phyloP scores from a whole-genome alignment of 1,140 invertebrate species.

The Anagrus nilaparvatae region DNA sequence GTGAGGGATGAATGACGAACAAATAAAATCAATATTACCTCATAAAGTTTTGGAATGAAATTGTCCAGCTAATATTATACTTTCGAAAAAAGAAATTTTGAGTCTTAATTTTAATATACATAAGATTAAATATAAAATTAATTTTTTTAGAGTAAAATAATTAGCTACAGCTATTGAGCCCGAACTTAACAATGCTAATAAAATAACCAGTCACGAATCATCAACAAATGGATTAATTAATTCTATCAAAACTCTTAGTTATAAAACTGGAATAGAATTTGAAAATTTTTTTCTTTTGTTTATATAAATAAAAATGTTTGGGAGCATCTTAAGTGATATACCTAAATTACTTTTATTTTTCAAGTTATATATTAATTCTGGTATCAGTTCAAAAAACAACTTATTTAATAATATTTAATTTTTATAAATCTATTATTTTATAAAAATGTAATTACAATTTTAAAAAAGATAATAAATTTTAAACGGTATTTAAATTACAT shows the following conservation, averaged over 20 bases:
- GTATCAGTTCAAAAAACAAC: too few species aligned
- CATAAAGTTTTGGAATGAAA: conserved; percentile 98
- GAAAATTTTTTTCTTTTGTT: too few species aligned
- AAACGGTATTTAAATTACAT: too few species aligned
- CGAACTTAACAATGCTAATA: conserved; percentile 63
- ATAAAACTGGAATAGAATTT: too few species aligned
- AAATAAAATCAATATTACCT: conserved; percentile 72
- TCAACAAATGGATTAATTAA: conserved; percentile 80
- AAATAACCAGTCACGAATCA: conserved; percentile 57
- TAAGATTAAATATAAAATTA: conserved; percentile 11
- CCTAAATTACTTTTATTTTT: too few species aligned
- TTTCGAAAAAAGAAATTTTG: conserved; percentile 65
- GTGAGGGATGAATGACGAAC: conserved; percentile 58
- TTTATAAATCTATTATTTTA: too few species aligned
- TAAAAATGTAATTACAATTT: too few species aligned
- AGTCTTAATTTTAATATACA: conserved; percentile 11
- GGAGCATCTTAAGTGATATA: too few species aligned
- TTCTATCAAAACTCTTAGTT: conserved; percentile 55
- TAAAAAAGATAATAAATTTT: too few species aligned
- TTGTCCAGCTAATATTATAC: conserved; percentile 92
- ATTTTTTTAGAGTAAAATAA: conserved; percentile 74
- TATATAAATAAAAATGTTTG: too few species aligned
- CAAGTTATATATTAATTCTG: neutral
- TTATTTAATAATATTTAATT: too few species aligned
- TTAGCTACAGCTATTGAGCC: conserved; percentile 95